A percentile compares a stretch with the other conserved stretches of the same genome.
These are phyloP conservation scores for Agrypnia vestita DNA, from an alignment of 1,140 invertebrate species.

Conservation along the genomic window DNA sequence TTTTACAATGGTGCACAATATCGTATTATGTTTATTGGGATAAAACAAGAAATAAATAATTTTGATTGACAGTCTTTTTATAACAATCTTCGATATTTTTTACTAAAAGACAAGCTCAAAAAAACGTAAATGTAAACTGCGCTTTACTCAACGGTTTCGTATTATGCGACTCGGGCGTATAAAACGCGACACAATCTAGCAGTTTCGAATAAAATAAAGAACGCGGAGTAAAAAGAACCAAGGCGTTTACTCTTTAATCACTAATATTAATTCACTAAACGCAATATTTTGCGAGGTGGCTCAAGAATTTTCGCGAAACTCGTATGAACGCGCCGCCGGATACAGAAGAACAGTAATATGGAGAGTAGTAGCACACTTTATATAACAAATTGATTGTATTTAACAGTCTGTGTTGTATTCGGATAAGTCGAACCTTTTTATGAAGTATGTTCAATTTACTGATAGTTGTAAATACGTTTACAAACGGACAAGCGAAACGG, in stretches of 20 bases:
- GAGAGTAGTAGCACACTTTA: no score
- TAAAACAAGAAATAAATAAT: no score
- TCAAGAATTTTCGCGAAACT: not conserved
- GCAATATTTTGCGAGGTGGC: not conserved
- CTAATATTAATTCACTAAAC: not conserved
- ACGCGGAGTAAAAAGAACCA: not conserved
- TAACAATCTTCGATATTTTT: no score
- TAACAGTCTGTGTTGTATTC: not conserved
- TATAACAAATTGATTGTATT: no score
- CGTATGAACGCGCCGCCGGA: not conserved
- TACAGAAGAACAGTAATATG: no score
- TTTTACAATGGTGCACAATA: no score
- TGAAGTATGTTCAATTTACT: not conserved
- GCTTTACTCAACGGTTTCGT: not conserved
- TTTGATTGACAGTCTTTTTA: no score
- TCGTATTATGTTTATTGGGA: no score
- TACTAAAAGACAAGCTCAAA: no score
- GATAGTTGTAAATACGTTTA: not conserved
- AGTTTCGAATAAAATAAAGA: not conserved
- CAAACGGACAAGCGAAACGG: not conserved
- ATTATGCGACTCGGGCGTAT: constrained; percentile 2
- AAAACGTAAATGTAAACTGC: not conserved
- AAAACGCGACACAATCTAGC: not conserved
- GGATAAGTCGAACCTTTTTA: not conserved
- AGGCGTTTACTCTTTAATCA: not conserved